Evolutionary conservation across 2,113 vertebrate species (phyloP), one percentile per base, ranked within the genome.

Genomic region (Aspiorhynchus laticeps): DNA sequence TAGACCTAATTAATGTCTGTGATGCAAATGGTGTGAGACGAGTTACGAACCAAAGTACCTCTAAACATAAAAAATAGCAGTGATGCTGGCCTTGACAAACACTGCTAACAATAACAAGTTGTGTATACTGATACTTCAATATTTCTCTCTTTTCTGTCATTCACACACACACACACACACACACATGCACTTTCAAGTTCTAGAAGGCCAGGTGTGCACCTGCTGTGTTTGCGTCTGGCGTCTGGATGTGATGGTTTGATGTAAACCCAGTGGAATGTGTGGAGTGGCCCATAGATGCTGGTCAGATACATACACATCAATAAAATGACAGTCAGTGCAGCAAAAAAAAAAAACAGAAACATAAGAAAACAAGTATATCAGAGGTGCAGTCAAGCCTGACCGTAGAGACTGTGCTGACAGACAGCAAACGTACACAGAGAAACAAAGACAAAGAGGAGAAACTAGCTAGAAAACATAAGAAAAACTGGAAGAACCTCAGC

Each of bases 291-390:
- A 51, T 36, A 71, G 73, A 28, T 82, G 67, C 76, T 85, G 65
- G 33, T 69, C 67, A 38, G 41, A 88, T 9, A 73, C 74, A 56
- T 24, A 19, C 19, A 21, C 31, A 15, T 78, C 73, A 26, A 59
- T 75, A 14, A 67, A 88, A 84, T 36, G 61, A 48, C 80, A 83
- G 83, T 89, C 74, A 80, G 28, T 81, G 8, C 53, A 61, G 73
- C 73, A 46, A 19, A 53, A 51, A 38, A 38, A 12, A 46, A 48
- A 87, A 24, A 61, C 77, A 78, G 31, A 78, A 83, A 80, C 38
- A 7, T 53, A 43, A 61, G 76, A 26, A 85, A 80, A 86, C 86
- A 86, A 89, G 41, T 74, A 19, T 79, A 87, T 87, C 87, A 80
- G 46, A 87, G n/a, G 12, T 46, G 81, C 65, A 83, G 46, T 77